Evolutionary conservation across 2,113 vertebrate genomes (phyloP), one percentile per base, ranked within the genome.

Genomic region (Corythornis vintsioides): DNA sequence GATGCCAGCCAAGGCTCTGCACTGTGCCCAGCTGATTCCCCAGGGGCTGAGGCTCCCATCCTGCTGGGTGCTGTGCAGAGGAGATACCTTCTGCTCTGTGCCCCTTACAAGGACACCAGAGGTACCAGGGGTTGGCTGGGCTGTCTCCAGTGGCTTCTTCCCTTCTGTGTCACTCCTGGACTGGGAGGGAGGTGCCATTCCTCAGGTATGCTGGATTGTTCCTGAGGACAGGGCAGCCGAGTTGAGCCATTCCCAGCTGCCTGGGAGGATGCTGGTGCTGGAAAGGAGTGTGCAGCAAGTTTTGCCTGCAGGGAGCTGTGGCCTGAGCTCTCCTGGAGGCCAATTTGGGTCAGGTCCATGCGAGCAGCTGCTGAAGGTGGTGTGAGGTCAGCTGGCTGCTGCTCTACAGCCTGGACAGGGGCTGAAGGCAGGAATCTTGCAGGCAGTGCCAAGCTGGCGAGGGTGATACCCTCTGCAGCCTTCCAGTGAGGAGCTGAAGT

Each of bases 1-100:
- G 17, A 33, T 47, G 63, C 13, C 9, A 45, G 53, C 12, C 7
- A 67, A 31, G 42, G 6, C 29, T 56, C 20, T 21, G 35, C 14
- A 2, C n/a, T 52, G 35, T 25, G 17, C 5, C 6, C 0, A 1
- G 50, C 13, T 24, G 10, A 0, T 40, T 69, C 66, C 45, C 60
- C 21, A 28, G 55, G 28, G 43, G 25, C 16, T 8, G 38, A 81
- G 40, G 61, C 16, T 56, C 47, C 31, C 0, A 0, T 18, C 20
- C 4, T 57, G 52, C 45, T 43, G 2, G 25, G 64, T 21, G 15
- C 65, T 25, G 15, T 7, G 40, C 22, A 38, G 31, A 22, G 69
- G 22, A 20, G 28, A 47, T 0, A 1, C 17, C 11, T 78, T 56
- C 45, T 65, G 61, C 56, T 55, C 22, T 1, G 0, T 22, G 33